These are phyloP conservation scores for Stercorarius parasiticus DNA, from an alignment of 2,113 vertebrate genomes.

Conservation along the genomic window DNA sequence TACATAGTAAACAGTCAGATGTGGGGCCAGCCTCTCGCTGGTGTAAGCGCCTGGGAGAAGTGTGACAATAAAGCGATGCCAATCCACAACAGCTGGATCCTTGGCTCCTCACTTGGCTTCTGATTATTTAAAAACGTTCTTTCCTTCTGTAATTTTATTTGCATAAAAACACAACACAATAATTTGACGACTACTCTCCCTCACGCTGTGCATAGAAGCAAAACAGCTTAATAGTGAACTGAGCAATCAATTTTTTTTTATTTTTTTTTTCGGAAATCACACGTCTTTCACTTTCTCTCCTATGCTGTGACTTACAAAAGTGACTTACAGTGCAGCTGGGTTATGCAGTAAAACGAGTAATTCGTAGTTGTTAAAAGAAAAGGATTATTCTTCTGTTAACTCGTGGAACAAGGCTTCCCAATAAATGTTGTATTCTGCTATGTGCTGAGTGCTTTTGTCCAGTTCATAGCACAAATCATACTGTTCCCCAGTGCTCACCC, in stretches of 20 bases:
- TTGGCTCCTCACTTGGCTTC: background rate
- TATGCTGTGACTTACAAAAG: background rate
- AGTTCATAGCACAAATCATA: constrained; percentile 21
- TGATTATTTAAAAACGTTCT: background rate
- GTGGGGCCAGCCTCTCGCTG: background rate
- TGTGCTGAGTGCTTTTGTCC: background rate
- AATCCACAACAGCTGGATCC: background rate
- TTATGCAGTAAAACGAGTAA: background rate
- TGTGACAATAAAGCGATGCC: background rate
- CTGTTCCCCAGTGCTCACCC: constrained; percentile 11
- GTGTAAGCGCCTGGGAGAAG: background rate
- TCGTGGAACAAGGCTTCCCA: constrained; percentile 35
- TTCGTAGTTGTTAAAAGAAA: constrained; percentile 1
- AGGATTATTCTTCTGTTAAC: constrained; percentile 32
- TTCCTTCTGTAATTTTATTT: constrained; percentile 9
- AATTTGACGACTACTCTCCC: background rate
- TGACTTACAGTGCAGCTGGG: constrained; percentile 31
- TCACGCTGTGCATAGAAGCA: background rate
- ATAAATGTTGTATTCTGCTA: constrained; percentile 33
- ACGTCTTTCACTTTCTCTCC: background rate
- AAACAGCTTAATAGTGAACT: background rate
- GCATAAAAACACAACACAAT: constrained; percentile 8
- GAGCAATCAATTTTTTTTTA: background rate
- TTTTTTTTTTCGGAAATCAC: background rate
- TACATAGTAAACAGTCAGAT: background rate